phyloP scores from a whole-genome alignment of 2,113 vertebrate species.

The Hippocampus barbouri region DNA sequence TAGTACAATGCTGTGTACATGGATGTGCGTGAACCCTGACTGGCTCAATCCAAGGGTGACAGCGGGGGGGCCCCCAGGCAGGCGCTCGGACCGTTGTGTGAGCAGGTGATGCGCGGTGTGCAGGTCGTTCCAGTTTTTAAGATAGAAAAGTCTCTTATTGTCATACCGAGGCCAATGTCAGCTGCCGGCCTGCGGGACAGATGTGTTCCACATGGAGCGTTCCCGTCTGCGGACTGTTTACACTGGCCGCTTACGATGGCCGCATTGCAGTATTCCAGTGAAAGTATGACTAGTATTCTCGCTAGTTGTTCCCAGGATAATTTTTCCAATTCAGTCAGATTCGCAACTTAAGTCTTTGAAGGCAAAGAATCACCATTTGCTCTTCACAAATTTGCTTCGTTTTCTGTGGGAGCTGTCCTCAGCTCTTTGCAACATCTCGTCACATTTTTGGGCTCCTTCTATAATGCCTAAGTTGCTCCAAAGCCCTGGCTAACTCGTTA shows the following conservation, averaged over 20 bases:
- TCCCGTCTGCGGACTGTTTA: not conserved
- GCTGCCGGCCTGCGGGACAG: not conserved
- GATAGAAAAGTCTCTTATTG: constrained; percentile 36
- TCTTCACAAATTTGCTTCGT: no score
- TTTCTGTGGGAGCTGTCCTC: no score
- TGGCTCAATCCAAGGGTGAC: constrained; percentile 33
- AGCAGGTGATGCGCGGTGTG: constrained; percentile 48
- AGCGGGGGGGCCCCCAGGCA: constrained; percentile 20
- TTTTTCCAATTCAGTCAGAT: not conserved
- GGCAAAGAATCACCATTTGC: not conserved
- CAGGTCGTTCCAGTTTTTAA: constrained; percentile 35
- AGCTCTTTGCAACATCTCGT: no score
- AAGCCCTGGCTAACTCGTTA: no score
- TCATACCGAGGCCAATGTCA: constrained; percentile 18
- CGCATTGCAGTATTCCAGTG: not conserved
- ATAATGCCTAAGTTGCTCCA: no score
- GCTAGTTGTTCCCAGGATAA: not conserved
- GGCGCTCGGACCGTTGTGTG: constrained; percentile 21
- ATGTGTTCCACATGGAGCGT: not conserved
- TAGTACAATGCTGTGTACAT: not conserved
- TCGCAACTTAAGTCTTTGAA: not conserved
- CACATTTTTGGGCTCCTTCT: no score
- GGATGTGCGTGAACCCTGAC: not conserved
- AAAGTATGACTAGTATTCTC: not conserved
- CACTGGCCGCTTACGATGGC: not conserved